Base-by-base conservation (phyloP, 1,140 invertebrate genomes). In the Heliconius melpomene region DNA sequence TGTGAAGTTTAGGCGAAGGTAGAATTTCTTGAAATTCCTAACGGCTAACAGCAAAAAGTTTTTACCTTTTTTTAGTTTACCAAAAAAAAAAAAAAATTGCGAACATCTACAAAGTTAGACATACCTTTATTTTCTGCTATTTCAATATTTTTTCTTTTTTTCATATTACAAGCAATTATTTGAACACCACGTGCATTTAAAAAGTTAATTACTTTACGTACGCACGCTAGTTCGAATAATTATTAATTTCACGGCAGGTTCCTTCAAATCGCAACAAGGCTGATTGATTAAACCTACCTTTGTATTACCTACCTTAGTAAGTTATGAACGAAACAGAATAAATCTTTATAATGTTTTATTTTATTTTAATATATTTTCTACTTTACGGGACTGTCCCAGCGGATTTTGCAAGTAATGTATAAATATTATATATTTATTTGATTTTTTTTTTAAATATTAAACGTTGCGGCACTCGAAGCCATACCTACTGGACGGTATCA, bases 171-270 rank as follows among this genome's bases (percentile, higher is more conserved):
- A 26, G 16, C 7, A 66, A 11, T 13, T 26, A 26, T 26, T 66
- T 13, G 1, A 29, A 26, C 60, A 66, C 60, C 23, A 66, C 9
- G 11, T 29, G 26, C 13, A 29, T 66, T 29, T 29, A 29, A 66
- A 66, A 66, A 66, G 26, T 26, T 66, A 66, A 66, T 29, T 66
- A 66, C 60, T 66, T 66, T 16, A 9, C 9, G 11, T 66, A 16
- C 60, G 60, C 23, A 29, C 60, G 60, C 60, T 66, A 66, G 60
- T 66, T 26, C 60, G 16, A 80, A 66, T 83, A 89, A 85, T 85
- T 83, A 85, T 79, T 80, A 90, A 92, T 91, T 92, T 91, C 89
- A 92, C 85, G 90, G 77, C 71, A 66, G 73, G 50, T 78, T 74
- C 38, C 57, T 74, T 74, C 29, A 13, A 78, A 72, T 72, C 26